Conservation (phyloP, 2,888 invertebrate species). For the Gibbula magus region DNA sequence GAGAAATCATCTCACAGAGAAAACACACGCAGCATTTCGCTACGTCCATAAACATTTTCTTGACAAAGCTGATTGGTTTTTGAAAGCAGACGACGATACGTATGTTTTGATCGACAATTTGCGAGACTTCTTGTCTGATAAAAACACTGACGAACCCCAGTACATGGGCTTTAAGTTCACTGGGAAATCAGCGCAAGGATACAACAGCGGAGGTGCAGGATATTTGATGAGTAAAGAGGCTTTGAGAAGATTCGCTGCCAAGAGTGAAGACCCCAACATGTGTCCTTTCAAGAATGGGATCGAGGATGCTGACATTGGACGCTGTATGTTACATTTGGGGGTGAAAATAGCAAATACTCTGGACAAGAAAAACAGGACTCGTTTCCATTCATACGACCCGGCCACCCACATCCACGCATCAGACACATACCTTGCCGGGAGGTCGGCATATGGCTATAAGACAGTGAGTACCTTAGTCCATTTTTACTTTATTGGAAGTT, state of each 20-base stretch:
- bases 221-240: slow-evolving; percentile 93
- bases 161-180: slow-evolving; percentile 81
- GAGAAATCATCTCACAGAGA: slow-evolving; percentile 92
- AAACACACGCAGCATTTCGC: slow-evolving; percentile 94
- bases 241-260: slow-evolving; percentile 81
- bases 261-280: slow-evolving; percentile 71
- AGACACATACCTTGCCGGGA: background rate
- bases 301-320: slow-evolving; percentile 68
- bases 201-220: slow-evolving; percentile 80
- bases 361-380: slow-evolving; percentile 62
- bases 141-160: slow-evolving; percentile 81
- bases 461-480: background rate
- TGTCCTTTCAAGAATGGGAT: slow-evolving; percentile 62
- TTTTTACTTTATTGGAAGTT: too few species aligned
- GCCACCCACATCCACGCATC: slow-evolving; percentile 47
- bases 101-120: slow-evolving; percentile 96
- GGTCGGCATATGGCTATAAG: background rate
- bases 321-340: slow-evolving; percentile 66
- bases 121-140: slow-evolving; percentile 79
- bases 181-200: slow-evolving; percentile 61
- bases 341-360: slow-evolving; percentile 64
- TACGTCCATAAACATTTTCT: slow-evolving; percentile 88
- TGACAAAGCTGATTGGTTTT: slow-evolving; percentile 94
- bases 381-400: slow-evolving; percentile 70
- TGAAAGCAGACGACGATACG: slow-evolving; percentile 98